A percentile compares a stretch with the other conserved stretches of the same genome.
Conservation (phyloP, 2,888 invertebrate genomes). For the Tetragonula carbonaria region DNA sequence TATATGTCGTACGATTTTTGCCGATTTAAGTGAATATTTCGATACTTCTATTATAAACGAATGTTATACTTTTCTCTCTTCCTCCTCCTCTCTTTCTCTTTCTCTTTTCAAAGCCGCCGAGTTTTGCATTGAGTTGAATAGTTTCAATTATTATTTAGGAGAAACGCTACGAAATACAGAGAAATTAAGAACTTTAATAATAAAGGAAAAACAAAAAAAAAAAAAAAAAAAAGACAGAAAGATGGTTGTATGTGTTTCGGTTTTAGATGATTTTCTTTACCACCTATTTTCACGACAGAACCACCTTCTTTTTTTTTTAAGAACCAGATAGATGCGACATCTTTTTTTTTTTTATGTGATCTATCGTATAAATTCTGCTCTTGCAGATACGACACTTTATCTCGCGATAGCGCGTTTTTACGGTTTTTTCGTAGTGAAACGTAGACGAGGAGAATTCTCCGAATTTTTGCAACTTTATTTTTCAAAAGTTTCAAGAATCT, state of each 20-base stretch:
- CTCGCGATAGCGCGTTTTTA: not conserved
- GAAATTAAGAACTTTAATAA: slow-evolving; percentile 80
- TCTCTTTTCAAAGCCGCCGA: slow-evolving; percentile 63
- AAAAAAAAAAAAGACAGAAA: slow-evolving; percentile 15
- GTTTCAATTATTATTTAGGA: slow-evolving; percentile 80
- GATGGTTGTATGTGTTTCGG: not conserved
- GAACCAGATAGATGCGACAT: not conserved
- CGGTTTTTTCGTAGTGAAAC: not conserved
- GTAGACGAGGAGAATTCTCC: not conserved
- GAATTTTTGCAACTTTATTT: not conserved
- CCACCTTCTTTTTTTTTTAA: not conserved
- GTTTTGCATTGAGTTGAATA: slow-evolving; percentile 71
- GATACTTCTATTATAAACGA: slow-evolving; percentile 61
- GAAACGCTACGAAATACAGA: slow-evolving; percentile 75
- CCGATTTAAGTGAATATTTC: slow-evolving; percentile 57
- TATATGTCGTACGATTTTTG: slow-evolving; percentile 57
- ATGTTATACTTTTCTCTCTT: slow-evolving; percentile 36
- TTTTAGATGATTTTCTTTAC: not conserved
- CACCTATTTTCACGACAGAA: not conserved
- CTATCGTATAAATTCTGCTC: not conserved
- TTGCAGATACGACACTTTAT: not conserved
- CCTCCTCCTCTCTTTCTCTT: slow-evolving; percentile 36
- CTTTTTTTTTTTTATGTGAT: too few species aligned
- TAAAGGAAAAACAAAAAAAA: slow-evolving; percentile 65
- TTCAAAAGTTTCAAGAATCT: too few species aligned